Base-by-base conservation (phyloP, 2,888 invertebrate species). In the Cepaea hortensis region DNA sequence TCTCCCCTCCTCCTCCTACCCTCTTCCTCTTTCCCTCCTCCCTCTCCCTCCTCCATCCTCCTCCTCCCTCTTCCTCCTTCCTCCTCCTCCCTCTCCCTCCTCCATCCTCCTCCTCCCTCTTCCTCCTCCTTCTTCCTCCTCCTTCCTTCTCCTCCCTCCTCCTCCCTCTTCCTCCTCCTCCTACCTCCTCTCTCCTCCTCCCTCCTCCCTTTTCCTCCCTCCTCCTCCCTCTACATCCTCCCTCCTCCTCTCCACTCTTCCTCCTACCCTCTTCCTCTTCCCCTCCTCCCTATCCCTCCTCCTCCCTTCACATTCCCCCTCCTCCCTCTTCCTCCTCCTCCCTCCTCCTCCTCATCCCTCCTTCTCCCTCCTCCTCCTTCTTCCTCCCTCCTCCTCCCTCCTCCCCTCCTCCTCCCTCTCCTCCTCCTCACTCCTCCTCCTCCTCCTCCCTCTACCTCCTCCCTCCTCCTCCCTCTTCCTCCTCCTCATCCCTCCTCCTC, bases 141-240 rank as follows among this genome's bases (percentile, higher is more conserved):
- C 68, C 23, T n/a, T 35, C 15, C 82, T 9, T 20, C 72, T 50
- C 73, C 70, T 50, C 65, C 80, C 6, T 18, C 35, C 35, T 35
- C 35, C 35, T 35, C 35, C 35, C 35, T 35, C 35, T 1, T 79
- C 70, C 77, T 50, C n/a, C 18, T 13, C 23, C 68, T 84, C 62
- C 18, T 48, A 3, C 6, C n/a, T 15, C 65, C n/a, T 0, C 65
- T 13, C 20, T 72, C 61, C 62, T 80, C 48, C 61, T 76, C 65
- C 70, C 81, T 70, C 81, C 76, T 81, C 18, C 72, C 55, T 65
- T n/a, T n/a, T n/a, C n/a, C n/a, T n/a, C n/a, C n/a, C n/a, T n/a
- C n/a, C n/a, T n/a, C n/a, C n/a, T n/a, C n/a, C n/a, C n/a, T n/a
- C n/a, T n/a, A n/a, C n/a, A n/a, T n/a, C n/a, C n/a, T n/a, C n/a